Evolutionary conservation across 1,140 invertebrate species (phyloP), one percentile per base, ranked within the genome.

Genomic region (Archegozetes longisetosus): DNA sequence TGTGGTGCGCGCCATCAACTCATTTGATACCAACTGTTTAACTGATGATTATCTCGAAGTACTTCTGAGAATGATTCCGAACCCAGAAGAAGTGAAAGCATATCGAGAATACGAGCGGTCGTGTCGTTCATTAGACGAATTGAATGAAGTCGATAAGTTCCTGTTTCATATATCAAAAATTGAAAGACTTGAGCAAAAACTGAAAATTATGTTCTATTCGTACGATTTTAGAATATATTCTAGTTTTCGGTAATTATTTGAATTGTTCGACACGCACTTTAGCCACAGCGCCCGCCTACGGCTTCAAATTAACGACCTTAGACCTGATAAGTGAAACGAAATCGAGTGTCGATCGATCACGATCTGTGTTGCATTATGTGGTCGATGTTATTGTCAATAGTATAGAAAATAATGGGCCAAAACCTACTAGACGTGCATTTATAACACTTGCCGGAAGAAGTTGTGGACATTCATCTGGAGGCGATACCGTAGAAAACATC

Each of bases 201-300:
- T 99, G 23, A 82, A 85, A 13, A 94, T 99, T 59, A 98, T 99
- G 92, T 87, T 72, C 61, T 97, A 96, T 72, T 24, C 68, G 70
- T 22, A 69, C 66, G 59, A 60, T 68, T 24, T 64, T 76, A 6
- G 72, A 79, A 71, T 71, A 79, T 60, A 91, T 99, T 69, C 75
- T 99, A 58, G 93, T 94, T 3, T 94, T 98, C 74, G 96, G 96
- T 29, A 99, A 99, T 74, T 98, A 98, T 72, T 79, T 98, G 74
- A 98, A 98, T 71, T 94, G 89, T 70, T 85, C 86, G 64, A 94
- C 93, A 73, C 79, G 93, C 29, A 75, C 70, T 28, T 69, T 69
- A 54, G 77, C 70, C 25, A 55, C 62, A 22, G 94, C 93, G 2
- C 89, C 91, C 0, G 94, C 91, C 0, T 98, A 99, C 73, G 96